A percentile compares a stretch with the other conserved stretches of the same genome.
These are phyloP conservation scores for Amphiprion percula DNA, from an alignment of 2,113 vertebrate genomes.

Conservation along the genomic window DNA sequence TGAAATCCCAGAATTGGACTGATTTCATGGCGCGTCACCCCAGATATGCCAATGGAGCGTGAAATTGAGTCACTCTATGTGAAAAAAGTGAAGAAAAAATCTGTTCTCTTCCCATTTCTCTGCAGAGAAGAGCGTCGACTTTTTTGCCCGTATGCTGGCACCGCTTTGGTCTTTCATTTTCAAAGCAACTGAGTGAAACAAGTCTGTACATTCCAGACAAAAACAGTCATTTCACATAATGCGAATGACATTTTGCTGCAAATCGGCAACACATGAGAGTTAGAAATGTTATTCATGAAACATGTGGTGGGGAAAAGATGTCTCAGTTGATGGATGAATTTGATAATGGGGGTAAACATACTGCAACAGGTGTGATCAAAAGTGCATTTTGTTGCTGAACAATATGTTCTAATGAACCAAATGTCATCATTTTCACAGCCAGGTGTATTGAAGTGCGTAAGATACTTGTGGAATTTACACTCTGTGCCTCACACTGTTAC, in stretches of 20 bases:
- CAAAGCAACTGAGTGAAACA: slow-evolving; percentile 69
- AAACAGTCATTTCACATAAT: slow-evolving; percentile 59
- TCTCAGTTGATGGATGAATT: slow-evolving; percentile 34
- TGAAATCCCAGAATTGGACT: slow-evolving; percentile 87
- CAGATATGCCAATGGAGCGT: slow-evolving; percentile 87
- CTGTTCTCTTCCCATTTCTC: slow-evolving; percentile 70
- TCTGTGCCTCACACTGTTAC: slow-evolving; percentile 27
- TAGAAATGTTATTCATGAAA: slow-evolving; percentile 39
- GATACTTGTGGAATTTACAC: slow-evolving; percentile 13
- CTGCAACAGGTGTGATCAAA: slow-evolving; percentile 45
- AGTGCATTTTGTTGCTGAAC: not conserved
- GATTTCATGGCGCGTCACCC: slow-evolving; percentile 86
- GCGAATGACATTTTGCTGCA: slow-evolving; percentile 53
- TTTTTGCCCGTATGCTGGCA: slow-evolving; percentile 49
- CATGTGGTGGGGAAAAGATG: slow-evolving; percentile 8
- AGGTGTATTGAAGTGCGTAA: slow-evolving; percentile 15
- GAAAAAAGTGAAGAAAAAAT: slow-evolving; percentile 71
- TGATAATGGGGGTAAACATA: slow-evolving; percentile 12
- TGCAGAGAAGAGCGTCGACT: slow-evolving; percentile 54
- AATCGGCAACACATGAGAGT: slow-evolving; percentile 53
- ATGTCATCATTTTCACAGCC: slow-evolving; percentile 5
- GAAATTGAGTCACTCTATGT: slow-evolving; percentile 89
- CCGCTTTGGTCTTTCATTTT: slow-evolving; percentile 64
- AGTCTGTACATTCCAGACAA: slow-evolving; percentile 55
- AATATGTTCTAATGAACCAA: slow-evolving; percentile 23